Evolutionary conservation across 1,140 invertebrate genomes (phyloP).

Genomic region (Aphelinus certus): DNA sequence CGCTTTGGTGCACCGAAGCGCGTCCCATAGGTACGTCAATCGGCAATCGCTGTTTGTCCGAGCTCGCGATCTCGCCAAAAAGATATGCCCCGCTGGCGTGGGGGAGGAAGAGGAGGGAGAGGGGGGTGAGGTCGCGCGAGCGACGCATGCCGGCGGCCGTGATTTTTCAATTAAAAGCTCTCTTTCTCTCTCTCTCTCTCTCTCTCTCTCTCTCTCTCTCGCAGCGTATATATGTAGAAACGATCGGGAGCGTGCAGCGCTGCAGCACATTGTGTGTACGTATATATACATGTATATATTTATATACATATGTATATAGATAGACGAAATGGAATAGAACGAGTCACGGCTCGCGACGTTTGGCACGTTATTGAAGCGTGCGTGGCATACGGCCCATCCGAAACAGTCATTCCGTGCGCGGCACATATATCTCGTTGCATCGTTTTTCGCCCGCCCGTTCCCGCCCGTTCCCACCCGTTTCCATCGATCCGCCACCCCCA

Average conservation of each 20-base stretch:
- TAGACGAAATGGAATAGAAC: not conserved
- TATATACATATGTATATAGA: too few relatives aligned
- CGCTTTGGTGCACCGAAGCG: conserved; percentile 12
- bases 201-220: too few relatives aligned
- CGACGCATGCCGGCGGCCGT: not conserved
- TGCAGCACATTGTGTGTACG: too few relatives aligned
- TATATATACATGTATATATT: too few relatives aligned
- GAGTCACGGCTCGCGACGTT: not conserved
- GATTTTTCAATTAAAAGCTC: conserved; percentile 39
- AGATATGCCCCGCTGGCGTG: conserved; percentile 8
- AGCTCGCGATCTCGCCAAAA: conserved; percentile 9
- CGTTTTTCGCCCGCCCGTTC: not conserved
- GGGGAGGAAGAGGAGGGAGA: too few relatives aligned
- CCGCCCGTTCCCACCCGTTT: too few relatives aligned
- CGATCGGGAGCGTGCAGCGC: too few relatives aligned
- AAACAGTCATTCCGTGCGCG: not conserved
- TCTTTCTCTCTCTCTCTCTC: too few relatives aligned
- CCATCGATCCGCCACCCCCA: too few relatives aligned
- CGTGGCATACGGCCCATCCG: not conserved
- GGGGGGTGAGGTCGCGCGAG: not conserved
- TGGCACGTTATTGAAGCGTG: conserved; percentile 12
- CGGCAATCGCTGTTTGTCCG: conserved; percentile 20
- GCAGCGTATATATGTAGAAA: too few relatives aligned
- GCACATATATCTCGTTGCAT: not conserved
- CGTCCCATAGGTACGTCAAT: not conserved